Evolutionary conservation across 2,797 vertebrate species (phyloP), one percentile per base, ranked within the genome.

Genomic region (Fistularia tabacaria): DNA sequence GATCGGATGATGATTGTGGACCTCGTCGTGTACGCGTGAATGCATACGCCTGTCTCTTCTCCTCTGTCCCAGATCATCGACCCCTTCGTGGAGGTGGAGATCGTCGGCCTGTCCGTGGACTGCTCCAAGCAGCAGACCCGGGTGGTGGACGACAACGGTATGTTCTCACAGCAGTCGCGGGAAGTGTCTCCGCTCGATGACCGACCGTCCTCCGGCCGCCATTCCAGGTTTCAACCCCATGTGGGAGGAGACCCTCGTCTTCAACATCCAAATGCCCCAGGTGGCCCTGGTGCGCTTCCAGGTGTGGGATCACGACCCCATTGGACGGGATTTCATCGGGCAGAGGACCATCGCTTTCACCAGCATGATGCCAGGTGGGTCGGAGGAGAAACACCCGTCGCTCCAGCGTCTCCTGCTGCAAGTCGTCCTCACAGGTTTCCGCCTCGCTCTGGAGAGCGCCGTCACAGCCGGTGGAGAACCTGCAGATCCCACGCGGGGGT

Each of bases 171-270:
- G 14, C 4, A 9, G 14, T 38, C 1, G 7, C 38, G n/a, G 9
- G 3, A 8, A 15, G 44, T 25, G 25, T 25, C 25, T 25, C 25
- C 25, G 25, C 5, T 5, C 25, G 6, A 42, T 13, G 12, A 53
- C n/a, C 8, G 1, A n/a, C 14, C 9, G 7, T 6, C 10, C 44
- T 53, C 8, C 54, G 7, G 7, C 57, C 14, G 13, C 62, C 3
- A 25, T 25, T 63, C 46, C 65, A 91, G 96, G 97, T 1, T 99
- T 99, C 81, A 99, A 99, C 75, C 97, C 97, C 6, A 93, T 95
- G 95, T 99, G 97, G 97, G 96, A 98, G 82, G 96, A 98, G 59
- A 98, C 95, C 0, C 67, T 99, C 36, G 92, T 99, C 62, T 99
- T 98, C 86, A 92, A 88, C 0, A 77, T 98, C 1, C 91, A 94